Evolutionary conservation across 2,888 invertebrate species (phyloP), one percentile per base, ranked within the genome.

Genomic region (Leptinotarsa haldemani): DNA sequence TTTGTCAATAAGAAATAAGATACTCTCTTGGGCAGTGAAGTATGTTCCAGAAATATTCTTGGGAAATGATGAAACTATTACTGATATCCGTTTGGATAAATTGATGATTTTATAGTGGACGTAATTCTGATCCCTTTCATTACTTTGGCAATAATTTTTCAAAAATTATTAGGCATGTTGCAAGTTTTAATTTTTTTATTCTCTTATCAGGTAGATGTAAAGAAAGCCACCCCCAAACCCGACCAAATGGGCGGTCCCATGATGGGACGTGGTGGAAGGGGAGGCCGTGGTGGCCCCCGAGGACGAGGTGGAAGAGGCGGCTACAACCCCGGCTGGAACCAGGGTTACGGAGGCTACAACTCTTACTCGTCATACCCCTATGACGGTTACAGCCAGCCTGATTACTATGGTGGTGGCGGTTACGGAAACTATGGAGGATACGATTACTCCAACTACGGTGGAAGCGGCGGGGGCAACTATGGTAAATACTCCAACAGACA

Each of bases 151-250:
- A 50, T 50, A 16, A 16, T 16, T 50, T 50, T 50, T 50, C n/a
- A 50, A 1, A n/a, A 50, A 15, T 3, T 50, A 15, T 15, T 4
- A n/a, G 7, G n/a, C 50, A 50, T 16, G 16, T 50, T 50, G 15
- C 50, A 16, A 50, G 16, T 50, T 53, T 63, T 56, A 15, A 30
- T 75, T 67, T 64, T 72, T 65, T 73, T n/a, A n/a, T 48, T 74
- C 58, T 71, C 74, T 48, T 74, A 74, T 73, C 85, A 94, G 94
- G 95, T 97, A 74, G 97, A 98, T 88, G 97, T 98, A 53, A 97
- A 97, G 89, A 94, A 96, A 85, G 97, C 97, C 65, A 97, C 97
- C 70, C 97, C 97, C 15, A 96, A 95, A 88, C 94, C 94, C 3
- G 95, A 95, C 82, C 91, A 92, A 77, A 92, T 92, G 90, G 82